Evolutionary conservation across 2,797 vertebrate genomes (phyloP).

Genomic region (Melanotaenia nigrans): DNA sequence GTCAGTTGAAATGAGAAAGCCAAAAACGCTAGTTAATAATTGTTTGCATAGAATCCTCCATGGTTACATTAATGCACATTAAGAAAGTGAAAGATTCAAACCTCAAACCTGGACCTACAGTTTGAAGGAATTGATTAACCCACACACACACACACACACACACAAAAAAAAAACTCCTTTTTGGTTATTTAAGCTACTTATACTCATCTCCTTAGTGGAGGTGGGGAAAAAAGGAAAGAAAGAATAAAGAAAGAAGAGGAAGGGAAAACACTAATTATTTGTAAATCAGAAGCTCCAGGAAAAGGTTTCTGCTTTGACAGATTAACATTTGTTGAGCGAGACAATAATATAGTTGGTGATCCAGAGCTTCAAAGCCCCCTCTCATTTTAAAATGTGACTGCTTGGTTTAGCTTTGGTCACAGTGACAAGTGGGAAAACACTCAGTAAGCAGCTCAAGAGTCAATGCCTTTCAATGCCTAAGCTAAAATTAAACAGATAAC

Average conservation of each 20-base stretch:
- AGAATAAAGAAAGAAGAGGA: too few relatives aligned
- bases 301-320: not conserved
- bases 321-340: not conserved
- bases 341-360: not conserved
- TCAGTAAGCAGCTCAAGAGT: not conserved
- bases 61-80: not conserved
- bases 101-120: not conserved
- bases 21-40: slow-evolving; percentile 5
- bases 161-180: not conserved
- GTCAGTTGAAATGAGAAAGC: slow-evolving; percentile 34
- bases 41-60: not conserved
- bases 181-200: too few relatives aligned
- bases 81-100: slow-evolving; percentile 5
- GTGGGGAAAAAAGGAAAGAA: too few relatives aligned
- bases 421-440: not conserved
- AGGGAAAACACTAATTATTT: too few relatives aligned
- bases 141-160: not conserved
- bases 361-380: not conserved
- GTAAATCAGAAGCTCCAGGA: too few relatives aligned
- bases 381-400: not conserved
- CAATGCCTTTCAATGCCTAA: too few relatives aligned
- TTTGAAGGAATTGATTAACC: not conserved
- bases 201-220: too few relatives aligned
- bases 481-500: too few relatives aligned
- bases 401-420: not conserved